Evolutionary conservation across 2,888 invertebrate species (phyloP), one percentile per base, ranked within the genome.

Genomic region (Brenthis hecate): DNA sequence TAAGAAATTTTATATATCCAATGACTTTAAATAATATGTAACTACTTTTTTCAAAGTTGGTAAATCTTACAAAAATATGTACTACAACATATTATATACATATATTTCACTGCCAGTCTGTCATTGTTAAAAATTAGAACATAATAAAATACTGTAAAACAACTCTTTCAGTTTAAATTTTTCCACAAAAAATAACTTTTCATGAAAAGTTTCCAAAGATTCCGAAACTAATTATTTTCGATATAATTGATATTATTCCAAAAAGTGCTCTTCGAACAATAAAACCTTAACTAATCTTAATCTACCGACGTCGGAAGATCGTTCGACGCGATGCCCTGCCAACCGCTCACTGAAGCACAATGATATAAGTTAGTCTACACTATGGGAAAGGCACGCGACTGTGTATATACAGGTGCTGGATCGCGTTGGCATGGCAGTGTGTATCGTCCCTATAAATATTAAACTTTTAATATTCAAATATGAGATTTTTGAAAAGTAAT

Each of bases 261-360:
- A 61, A 53, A 70, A 77, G 74, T 78, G 78, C 79, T 77, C 78
- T 79, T 77, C 76, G 77, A 78, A 50, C 50, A 50, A 78, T 75
- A 70, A 76, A 74, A 73, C 72, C 81, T 80, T 70, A 77, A 76
- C 79, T 80, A 74, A 66, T 68, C 78, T 80, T 80, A 77, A 66
- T 63, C 77, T 80, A 81, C 72, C 74, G 78, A 75, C 82, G 85
- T 79, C 84, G 85, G 86, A 84, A 80, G 81, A 82, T 79, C 62
- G 68, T 78, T 76, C 77, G 80, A 81, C 79, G 77, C 81, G 77
- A 76, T 83, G 86, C 87, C 87, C 80, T 86, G 87, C 90, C 91
- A 91, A 89, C 71, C 75, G 78, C 74, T 89, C 90, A 91, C 91
- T 91, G 91, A 75, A 85, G 86, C 87, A 88, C 81, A 89, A 88